Percentiles rank a stretch among this genome's conserved stretches.
phyloP scores from a whole-genome alignment of 2,888 invertebrate genomes.

The Yponomeuta malinellus region DNA sequence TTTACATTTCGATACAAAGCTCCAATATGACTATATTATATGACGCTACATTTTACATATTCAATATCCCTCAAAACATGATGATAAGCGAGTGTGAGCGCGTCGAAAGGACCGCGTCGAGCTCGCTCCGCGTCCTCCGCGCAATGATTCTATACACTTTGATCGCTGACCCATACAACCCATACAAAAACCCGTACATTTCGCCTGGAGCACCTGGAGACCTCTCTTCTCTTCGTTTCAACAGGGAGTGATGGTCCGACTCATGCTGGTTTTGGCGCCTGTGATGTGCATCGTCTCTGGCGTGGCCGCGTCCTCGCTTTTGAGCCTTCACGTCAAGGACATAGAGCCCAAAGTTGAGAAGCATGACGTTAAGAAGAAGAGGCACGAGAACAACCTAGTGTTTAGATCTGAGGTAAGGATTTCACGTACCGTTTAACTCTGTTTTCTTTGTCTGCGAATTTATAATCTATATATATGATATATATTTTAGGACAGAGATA shows the following conservation, averaged over 20 bases:
- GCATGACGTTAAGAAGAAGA: conserved; percentile 76
- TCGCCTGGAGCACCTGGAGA: conserved; percentile 18
- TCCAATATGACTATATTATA: too few species aligned
- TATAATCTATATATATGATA: too few species aligned
- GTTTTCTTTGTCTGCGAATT: too few species aligned
- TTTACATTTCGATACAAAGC: too few species aligned
- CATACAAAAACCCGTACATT: neutral
- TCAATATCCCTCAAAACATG: conserved; percentile 29
- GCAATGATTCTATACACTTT: conserved; percentile 76
- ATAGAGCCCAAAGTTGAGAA: conserved; percentile 82
- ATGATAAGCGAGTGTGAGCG: conserved; percentile 60
- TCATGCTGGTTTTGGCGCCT: conserved; percentile 98
- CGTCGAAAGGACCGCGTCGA: conserved; percentile 54
- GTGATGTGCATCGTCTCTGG: conserved; percentile 99
- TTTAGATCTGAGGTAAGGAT: conserved; percentile 84
- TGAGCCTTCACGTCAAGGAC: conserved; percentile 91
- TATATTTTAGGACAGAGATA: too few species aligned
- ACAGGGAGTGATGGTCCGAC: conserved; percentile 98
- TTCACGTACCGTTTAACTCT: neutral
- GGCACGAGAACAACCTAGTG: conserved; percentile 83
- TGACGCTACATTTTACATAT: neutral
- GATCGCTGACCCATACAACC: conserved; percentile 70
- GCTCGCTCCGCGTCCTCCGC: conserved; percentile 47
- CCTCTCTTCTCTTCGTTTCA: conserved; percentile 18
- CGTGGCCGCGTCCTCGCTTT: conserved; percentile 91